Evolutionary conservation across 2,888 invertebrate genomes (phyloP).

Genomic region (Trachelus iudaicus): DNA sequence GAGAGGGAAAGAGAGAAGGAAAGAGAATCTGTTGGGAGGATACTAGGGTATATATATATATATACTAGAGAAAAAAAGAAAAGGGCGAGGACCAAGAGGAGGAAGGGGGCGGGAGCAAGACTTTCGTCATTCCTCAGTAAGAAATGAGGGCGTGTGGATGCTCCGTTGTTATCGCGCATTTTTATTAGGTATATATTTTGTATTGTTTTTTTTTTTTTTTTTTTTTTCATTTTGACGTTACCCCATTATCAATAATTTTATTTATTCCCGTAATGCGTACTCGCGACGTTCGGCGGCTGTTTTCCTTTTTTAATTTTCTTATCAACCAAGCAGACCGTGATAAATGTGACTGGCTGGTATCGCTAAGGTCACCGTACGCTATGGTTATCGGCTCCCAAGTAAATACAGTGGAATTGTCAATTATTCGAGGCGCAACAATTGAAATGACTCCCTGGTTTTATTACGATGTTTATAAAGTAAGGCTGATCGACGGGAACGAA

Average conservation of each 20-base stretch:
- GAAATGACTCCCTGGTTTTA: too few species aligned
- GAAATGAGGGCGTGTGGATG: slow-evolving; percentile 33
- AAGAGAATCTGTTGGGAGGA: slow-evolving; percentile 10
- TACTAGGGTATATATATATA: background rate
- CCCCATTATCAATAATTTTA: background rate
- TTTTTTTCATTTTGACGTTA: too few species aligned
- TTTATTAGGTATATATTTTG: background rate
- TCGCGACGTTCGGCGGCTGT: background rate
- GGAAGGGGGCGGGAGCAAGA: slow-evolving; percentile 37
- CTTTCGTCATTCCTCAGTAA: slow-evolving; percentile 46
- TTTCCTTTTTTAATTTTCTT: background rate
- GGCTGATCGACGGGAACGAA: too few species aligned
- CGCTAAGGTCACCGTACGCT: too few species aligned
- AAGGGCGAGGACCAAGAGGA: slow-evolving; percentile 12
- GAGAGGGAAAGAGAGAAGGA: slow-evolving; percentile 21
- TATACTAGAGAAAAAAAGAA: background rate
- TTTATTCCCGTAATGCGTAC: background rate
- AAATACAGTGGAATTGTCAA: too few species aligned
- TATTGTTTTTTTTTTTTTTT: too few species aligned
- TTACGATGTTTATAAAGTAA: too few species aligned
- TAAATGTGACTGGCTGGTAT: too few species aligned
- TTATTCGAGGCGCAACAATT: too few species aligned
- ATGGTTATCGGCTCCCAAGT: too few species aligned
- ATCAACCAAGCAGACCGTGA: background rate
- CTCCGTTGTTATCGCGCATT: background rate